Evolutionary conservation across 2,888 invertebrate species (phyloP).

Genomic region (Vandiemenella viatica): DNA sequence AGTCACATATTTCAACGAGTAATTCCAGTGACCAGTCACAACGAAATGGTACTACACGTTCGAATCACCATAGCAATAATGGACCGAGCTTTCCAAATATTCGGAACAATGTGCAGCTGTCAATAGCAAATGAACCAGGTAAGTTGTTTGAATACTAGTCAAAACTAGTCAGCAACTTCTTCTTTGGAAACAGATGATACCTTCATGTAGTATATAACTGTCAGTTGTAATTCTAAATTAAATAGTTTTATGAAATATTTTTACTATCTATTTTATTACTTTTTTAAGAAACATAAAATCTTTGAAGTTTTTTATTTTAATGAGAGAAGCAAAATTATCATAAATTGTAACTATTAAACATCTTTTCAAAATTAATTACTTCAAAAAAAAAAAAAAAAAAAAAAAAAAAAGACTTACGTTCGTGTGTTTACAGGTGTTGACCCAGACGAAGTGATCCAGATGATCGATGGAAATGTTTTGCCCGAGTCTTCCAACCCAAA

Average conservation of each 20-base stretch:
- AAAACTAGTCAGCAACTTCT: neutral
- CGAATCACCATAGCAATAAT: slow-evolving; percentile 12
- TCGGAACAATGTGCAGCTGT: slow-evolving; percentile 33
- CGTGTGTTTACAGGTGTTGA: slow-evolving; percentile 8
- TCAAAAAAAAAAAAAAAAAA: neutral
- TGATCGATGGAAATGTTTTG: slow-evolving; percentile 31
- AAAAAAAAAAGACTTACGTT: neutral
- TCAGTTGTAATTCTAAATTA: no score
- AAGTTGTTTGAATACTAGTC: slow-evolving; percentile 10
- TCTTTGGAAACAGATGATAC: no score
- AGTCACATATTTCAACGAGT: slow-evolving; percentile 31
- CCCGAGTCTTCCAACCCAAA: slow-evolving; percentile 31
- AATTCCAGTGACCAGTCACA: slow-evolving; percentile 7
- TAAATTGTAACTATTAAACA: no score
- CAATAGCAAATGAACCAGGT: slow-evolving; percentile 35
- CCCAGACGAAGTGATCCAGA: slow-evolving; percentile 39
- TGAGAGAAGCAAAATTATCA: no score
- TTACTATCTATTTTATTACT: neutral
- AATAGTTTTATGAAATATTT: neutral
- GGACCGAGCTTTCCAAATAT: slow-evolving; percentile 26
- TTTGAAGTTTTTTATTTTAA: no score
- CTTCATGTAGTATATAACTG: no score
- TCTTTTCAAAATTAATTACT: neutral
- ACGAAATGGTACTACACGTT: slow-evolving; percentile 1
- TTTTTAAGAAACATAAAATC: no score